Conservation (phyloP, 2,888 invertebrate species). For the Drosophila glabriapex region DNA sequence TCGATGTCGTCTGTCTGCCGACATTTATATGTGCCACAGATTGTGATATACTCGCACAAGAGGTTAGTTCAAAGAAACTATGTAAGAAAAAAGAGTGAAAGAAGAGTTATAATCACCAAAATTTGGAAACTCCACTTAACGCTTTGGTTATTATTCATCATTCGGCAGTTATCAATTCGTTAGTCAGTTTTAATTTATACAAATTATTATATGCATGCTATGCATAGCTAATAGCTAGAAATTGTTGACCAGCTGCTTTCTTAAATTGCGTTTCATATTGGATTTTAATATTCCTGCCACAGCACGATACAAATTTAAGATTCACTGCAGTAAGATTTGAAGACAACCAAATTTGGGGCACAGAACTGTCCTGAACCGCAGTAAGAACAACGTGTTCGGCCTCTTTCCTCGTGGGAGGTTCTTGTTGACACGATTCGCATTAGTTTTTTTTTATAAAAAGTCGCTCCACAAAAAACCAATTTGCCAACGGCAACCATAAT, state of each 20-base stretch:
- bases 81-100: too few relatives aligned
- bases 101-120: background rate
- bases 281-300: background rate
- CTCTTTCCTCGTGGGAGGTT: background rate
- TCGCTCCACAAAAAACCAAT: background rate
- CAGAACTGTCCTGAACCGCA: background rate
- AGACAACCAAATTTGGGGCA: background rate
- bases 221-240: background rate
- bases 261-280: background rate
- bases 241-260: background rate
- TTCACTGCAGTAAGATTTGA: background rate
- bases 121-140: background rate
- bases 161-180: background rate
- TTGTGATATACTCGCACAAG: conserved; percentile 25
- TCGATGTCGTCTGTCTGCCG: conserved; percentile 42
- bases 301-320: background rate
- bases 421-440: background rate
- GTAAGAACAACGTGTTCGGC: background rate
- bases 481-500: background rate
- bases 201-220: background rate
- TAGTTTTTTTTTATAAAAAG: background rate
- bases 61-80: conserved; percentile 2
- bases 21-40: conserved; percentile 59
- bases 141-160: background rate
- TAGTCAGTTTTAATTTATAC: background rate